phyloP scores from a whole-genome alignment of 1,140 invertebrate genomes.

The Bombus confusus region DNA sequence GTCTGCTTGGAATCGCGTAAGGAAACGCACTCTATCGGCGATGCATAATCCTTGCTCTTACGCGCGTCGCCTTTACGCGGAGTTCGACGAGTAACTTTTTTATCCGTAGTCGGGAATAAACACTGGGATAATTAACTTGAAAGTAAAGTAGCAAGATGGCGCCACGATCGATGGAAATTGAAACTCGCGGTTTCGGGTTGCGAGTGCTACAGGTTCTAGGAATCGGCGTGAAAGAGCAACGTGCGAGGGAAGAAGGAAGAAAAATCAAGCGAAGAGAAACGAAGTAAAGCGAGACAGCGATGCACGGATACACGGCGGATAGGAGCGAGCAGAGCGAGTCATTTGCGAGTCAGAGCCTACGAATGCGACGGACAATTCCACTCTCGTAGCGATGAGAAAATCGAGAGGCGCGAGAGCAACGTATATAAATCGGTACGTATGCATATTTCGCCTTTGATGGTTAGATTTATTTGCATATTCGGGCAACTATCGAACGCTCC shows the following conservation, averaged over 20 bases:
- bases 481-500: conserved; percentile 19
- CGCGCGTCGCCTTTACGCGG: neutral
- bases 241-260: rapidly evolving
- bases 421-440: conserved; percentile 56
- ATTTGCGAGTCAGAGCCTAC: neutral
- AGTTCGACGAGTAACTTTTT: neutral
- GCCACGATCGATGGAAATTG: neutral
- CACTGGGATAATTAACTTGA: neutral
- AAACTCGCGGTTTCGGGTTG: no score
- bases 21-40: neutral
- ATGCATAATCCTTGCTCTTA: neutral
- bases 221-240: neutral
- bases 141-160: neutral
- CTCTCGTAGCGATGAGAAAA: conserved; percentile 32
- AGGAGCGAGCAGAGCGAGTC: neutral
- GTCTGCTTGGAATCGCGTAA: neutral
- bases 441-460: conserved; percentile 53
- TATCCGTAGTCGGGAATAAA: neutral
- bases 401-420: neutral
- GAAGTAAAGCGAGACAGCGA: no score
- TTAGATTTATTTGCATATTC: conserved; percentile 49
- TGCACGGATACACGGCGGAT: no score
- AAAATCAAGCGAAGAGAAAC: no score
- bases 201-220: no score
- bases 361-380: neutral